Conservation (phyloP, 1,140 invertebrate species). For the Leptonema lineaticorne region DNA sequence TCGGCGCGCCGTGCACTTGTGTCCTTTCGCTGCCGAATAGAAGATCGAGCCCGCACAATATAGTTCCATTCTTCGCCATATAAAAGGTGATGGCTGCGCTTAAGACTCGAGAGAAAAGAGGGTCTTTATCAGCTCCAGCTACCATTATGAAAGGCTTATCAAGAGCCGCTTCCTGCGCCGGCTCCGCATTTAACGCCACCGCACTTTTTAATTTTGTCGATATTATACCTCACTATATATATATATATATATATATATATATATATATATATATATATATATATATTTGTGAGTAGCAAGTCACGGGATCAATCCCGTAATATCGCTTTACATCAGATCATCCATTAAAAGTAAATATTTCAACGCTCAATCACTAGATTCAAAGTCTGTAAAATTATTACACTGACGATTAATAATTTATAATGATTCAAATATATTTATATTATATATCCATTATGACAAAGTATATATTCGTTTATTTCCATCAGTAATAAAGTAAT, state of each 20-base stretch:
- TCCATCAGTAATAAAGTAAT: too few species aligned
- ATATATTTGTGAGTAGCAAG: background rate
- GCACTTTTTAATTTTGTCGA: slow-evolving; percentile 20
- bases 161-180: slow-evolving; percentile 50
- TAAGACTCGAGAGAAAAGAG: slow-evolving; percentile 53
- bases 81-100: slow-evolving; percentile 42
- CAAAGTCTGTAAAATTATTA: too few species aligned
- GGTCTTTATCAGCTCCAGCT: slow-evolving; percentile 50
- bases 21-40: slow-evolving; percentile 45
- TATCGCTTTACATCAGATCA: too few species aligned
- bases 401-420: too few species aligned
- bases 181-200: slow-evolving; percentile 9
- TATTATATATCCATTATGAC: too few species aligned
- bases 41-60: slow-evolving; percentile 37
- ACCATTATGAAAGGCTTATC: slow-evolving; percentile 58
- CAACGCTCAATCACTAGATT: too few species aligned
- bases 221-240: background rate
- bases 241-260: background rate
- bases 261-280: background rate
- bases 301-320: too few species aligned
- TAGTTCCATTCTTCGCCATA: slow-evolving; percentile 42
- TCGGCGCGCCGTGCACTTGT: slow-evolving; percentile 41
- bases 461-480: too few species aligned
- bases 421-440: too few species aligned
- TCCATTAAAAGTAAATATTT: too few species aligned